Conservation (phyloP, 2,888 invertebrate species). For the Drosophila neonasuta region DNA sequence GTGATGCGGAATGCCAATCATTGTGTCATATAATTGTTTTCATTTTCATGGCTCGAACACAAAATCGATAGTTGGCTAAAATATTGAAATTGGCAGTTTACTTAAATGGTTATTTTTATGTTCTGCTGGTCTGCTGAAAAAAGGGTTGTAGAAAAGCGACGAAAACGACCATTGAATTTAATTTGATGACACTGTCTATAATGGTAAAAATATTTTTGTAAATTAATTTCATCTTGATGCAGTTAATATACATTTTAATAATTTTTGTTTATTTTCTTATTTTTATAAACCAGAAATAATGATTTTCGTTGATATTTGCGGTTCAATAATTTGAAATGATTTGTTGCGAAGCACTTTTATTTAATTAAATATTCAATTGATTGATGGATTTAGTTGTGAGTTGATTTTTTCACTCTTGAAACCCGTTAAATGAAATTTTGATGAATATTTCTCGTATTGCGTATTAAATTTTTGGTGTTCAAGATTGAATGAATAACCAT, state of each 20-base stretch:
- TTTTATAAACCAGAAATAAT: neutral
- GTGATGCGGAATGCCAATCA: conserved; percentile 30
- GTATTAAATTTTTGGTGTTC: neutral
- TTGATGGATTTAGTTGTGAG: neutral
- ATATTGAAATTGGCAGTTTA: conserved; percentile 3
- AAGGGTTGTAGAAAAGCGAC: neutral
- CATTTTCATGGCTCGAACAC: conserved; percentile 1
- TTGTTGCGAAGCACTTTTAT: neutral
- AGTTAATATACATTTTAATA: neutral
- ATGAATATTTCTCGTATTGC: neutral
- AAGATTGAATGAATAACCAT: conserved; percentile 16
- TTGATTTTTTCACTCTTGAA: neutral
- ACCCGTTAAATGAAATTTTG: neutral
- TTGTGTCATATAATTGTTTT: conserved; percentile 26
- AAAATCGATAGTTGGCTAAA: conserved; percentile 8
- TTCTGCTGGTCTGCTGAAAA: neutral
- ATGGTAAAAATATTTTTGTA: neutral
- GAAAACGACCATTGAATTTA: neutral
- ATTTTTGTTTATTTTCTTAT: neutral
- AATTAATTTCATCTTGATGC: neutral
- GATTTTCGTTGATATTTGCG: neutral
- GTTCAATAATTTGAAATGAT: neutral
- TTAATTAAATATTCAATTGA: neutral
- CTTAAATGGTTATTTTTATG: conserved; percentile 1
- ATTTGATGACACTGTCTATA: neutral